phyloP scores from a whole-genome alignment of 2,888 invertebrate species.

The Athetis lepigone region DNA sequence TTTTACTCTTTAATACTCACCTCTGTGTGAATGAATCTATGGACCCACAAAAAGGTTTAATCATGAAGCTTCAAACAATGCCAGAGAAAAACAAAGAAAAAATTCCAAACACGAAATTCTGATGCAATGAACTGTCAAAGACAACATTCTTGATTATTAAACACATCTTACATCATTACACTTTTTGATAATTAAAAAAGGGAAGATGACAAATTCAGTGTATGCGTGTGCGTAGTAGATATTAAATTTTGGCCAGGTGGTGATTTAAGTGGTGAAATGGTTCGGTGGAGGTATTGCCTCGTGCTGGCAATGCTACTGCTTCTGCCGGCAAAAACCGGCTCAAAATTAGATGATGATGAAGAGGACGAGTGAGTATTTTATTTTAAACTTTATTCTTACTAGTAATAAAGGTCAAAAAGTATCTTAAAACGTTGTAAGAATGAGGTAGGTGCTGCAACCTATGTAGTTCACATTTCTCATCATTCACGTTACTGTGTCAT shows the following conservation, averaged over 20 bases:
- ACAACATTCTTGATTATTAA: slow-evolving; percentile 70
- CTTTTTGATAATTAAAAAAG: slow-evolving; percentile 71
- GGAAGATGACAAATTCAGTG: slow-evolving; percentile 85
- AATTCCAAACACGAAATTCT: slow-evolving; percentile 83
- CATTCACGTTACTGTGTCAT: slow-evolving; percentile 10
- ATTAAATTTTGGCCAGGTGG: slow-evolving; percentile 56
- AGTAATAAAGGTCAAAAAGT: background rate
- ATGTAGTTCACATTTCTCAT: background rate
- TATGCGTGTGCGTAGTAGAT: slow-evolving; percentile 70
- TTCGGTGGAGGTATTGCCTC: slow-evolving; percentile 81
- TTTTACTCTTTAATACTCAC: slow-evolving; percentile 36
- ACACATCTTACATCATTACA: slow-evolving; percentile 61
- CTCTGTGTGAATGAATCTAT: slow-evolving; percentile 29
- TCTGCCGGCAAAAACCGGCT: slow-evolving; percentile 72
- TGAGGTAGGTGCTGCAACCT: slow-evolving; percentile 1
- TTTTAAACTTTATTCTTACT: background rate
- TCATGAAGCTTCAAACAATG: slow-evolving; percentile 51
- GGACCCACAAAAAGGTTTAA: slow-evolving; percentile 29
- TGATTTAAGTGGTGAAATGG: slow-evolving; percentile 75
- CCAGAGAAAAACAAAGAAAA: slow-evolving; percentile 73
- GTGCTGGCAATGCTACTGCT: slow-evolving; percentile 81
- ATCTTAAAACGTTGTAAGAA: background rate
- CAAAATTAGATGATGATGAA: slow-evolving; percentile 76
- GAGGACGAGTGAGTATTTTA: slow-evolving; percentile 74
- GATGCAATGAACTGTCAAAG: slow-evolving; percentile 76